phyloP scores from a whole-genome alignment of 1,140 invertebrate genomes.

The Microplitis demolitor region DNA sequence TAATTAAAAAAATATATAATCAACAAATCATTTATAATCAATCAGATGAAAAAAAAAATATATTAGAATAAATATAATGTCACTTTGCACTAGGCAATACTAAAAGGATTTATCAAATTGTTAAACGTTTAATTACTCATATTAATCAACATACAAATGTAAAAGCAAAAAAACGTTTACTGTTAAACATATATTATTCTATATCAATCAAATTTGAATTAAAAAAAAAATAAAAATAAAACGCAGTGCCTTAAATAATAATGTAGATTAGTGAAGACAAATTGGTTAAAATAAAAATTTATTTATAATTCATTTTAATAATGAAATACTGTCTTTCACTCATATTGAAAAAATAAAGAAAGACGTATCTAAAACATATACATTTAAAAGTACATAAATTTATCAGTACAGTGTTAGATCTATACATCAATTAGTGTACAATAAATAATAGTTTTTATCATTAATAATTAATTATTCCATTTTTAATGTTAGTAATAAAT shows the following conservation, averaged over 20 bases:
- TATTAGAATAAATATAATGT: slow-evolving; percentile 9
- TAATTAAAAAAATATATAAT: neutral
- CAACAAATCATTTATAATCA: slow-evolving; percentile 1
- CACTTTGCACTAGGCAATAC: slow-evolving; percentile 21
- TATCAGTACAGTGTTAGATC: neutral
- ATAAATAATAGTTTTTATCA: neutral
- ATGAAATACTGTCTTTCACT: neutral
- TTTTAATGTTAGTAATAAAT: neutral
- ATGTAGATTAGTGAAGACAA: slow-evolving; percentile 13
- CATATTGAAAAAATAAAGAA: too few relatives aligned
- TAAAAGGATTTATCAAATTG: slow-evolving; percentile 27
- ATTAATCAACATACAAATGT: slow-evolving; percentile 2
- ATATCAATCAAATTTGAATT: neutral
- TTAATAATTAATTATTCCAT: too few relatives aligned
- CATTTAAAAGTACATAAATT: neutral
- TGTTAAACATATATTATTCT: neutral
- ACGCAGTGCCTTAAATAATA: slow-evolving; percentile 12
- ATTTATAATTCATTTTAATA: neutral
- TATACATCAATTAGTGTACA: neutral
- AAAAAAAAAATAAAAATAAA: neutral
- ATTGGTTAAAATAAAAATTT: slow-evolving; percentile 1
- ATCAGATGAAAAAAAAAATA: slow-evolving; percentile 1
- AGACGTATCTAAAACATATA: neutral
- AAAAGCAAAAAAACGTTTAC: neutral
- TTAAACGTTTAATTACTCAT: slow-evolving; percentile 13